Evolutionary conservation across 2,888 invertebrate genomes (phyloP), one percentile per base, ranked within the genome.

Genomic region (Zhuqinia jingwanae): DNA sequence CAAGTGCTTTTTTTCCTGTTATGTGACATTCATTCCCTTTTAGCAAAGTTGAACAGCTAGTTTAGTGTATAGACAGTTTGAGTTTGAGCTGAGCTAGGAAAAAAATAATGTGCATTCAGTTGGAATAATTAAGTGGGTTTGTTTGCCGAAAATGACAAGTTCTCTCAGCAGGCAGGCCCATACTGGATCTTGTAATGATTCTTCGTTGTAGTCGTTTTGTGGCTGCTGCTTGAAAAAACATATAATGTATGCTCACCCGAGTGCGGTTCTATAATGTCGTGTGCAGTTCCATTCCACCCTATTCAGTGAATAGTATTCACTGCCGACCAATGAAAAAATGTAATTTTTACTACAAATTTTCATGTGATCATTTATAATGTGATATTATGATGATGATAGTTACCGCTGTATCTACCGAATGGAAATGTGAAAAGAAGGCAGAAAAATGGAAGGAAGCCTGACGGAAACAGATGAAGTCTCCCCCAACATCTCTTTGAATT

Each of bases 41-140:
- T 10, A 42, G 1, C 22, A 25, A 20, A 45, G 22, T 70, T 70
- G 47, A 70, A 25, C 25, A 70, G 25, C 10, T 13, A 15, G 20
- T 13, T 20, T 11, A n/a, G 42, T 65, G 25, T 2, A 6, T 17
- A 2, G 60, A 2, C 2, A 1, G 60, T 27, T 13, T 8, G 30
- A 36, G 36, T 36, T 30, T 15, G 58, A 13, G 60, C 6, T 15
- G 60, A 60, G 20, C 13, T 5, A 42, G 65, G 17, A 17, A 75
- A 36, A 75, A 53, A 53, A 50, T 50, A 53, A 75, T 53, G 75
- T 75, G 75, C 53, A 27, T 75, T 75, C 30, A 30, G 53, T 53
- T 53, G 75, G 75, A 75, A 75, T 75, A 75, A 75, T 75, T 75
- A 75, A 75, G 75, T 75, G 75, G 75, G n/a, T 50, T 75, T 75